Base-by-base conservation (phyloP, 1,140 invertebrate species). In the Apocrypta bakeri region DNA sequence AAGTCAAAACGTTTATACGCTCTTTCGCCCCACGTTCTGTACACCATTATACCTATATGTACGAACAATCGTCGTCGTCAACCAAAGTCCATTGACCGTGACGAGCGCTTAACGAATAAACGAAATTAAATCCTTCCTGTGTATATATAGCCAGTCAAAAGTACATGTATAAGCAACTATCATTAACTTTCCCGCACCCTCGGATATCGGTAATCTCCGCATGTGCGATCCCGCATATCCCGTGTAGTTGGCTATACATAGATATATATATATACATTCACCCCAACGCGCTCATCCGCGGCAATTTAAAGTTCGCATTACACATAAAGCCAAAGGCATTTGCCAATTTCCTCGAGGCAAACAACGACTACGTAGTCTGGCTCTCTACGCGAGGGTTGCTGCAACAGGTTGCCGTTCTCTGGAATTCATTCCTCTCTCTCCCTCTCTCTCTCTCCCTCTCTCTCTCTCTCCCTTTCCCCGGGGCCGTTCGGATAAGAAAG, bases 131-230 rank as follows among this genome's bases (percentile, higher is more conserved):
- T 56, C 48, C 48, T 56, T 56, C 48, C 48, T 56, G 48, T 48
- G 42, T 17, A 17, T 14, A 42, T 42, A 4, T 12, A 37, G 40
- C 12, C n/a, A n/a, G n/a, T n/a, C n/a, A n/a, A 14, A 2, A 11
- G 11, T 17, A 4, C 14, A 4, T 17, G 12, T 12, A 14, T 17
- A 14, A n/a, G 48, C 48, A n/a, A 56, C 48, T n/a, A n/a, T 56
- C 48, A n/a, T 56, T 56, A 56, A 56, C 48, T 56, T 56, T 56
- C 48, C 48, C 48, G n/a, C n/a, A 56, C 48, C 48, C 48, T 56
- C 48, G 21, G 17, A n/a, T n/a, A 21, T 6, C 17, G 21, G 17
- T 6, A 56, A 56, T 56, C 48, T 56, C 48, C 48, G 48, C 42
- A 17, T 4, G 42, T 48, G 42, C 42, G 14, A 48, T 14, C 42